phyloP scores from a whole-genome alignment of 2,888 invertebrate genomes.

The Nesidiocoris tenuis region DNA sequence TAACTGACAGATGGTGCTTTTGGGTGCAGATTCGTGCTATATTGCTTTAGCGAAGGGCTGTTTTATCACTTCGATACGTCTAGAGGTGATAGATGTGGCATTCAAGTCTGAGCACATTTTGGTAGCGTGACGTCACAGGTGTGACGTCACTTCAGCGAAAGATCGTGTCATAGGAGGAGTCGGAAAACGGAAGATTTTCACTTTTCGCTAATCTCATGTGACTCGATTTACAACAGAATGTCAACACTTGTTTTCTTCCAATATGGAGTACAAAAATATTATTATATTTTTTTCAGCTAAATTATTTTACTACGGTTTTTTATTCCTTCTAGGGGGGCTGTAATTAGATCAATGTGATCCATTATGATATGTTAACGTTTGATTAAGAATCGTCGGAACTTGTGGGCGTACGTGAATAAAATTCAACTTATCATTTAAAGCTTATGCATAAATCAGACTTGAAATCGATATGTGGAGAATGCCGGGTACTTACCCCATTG shows the following conservation, averaged over 20 bases:
- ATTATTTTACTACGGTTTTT: conserved; percentile 51
- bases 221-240: neutral
- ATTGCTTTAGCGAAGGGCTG: neutral
- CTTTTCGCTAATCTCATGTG: neutral
- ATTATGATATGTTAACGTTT: conserved; percentile 15
- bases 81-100: neutral
- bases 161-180: neutral
- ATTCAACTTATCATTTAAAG: too few relatives aligned
- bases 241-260: conserved; percentile 56
- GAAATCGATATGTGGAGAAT: too few relatives aligned
- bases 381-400: neutral
- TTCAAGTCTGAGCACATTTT: neutral
- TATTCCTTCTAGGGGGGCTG: conserved; percentile 19
- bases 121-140: neutral
- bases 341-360: conserved; percentile 42
- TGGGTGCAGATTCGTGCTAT: neutral
- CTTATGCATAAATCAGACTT: too few relatives aligned
- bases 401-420: too few relatives aligned
- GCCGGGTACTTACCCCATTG: too few relatives aligned
- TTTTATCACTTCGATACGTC: neutral
- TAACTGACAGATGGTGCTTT: too few relatives aligned
- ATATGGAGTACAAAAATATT: conserved; percentile 62
- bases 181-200: neutral
- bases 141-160: neutral
- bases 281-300: conserved; percentile 45